Evolutionary conservation across 2,888 invertebrate genomes (phyloP).

Genomic region (Lasioglossum calceatum): DNA sequence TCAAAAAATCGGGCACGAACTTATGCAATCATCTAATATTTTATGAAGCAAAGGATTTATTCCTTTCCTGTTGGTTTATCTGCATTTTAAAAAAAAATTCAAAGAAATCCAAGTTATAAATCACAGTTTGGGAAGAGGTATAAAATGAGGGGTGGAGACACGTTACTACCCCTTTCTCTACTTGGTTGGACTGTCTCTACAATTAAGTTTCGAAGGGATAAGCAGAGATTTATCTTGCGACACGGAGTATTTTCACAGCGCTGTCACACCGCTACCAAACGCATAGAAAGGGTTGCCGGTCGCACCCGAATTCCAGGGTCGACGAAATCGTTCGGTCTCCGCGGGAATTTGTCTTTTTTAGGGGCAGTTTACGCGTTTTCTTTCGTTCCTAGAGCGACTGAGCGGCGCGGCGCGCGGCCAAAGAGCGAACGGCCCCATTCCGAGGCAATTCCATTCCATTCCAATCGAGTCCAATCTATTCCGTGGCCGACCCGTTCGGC

Average conservation of each 20-base stretch:
- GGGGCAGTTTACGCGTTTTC: conserved; percentile 22
- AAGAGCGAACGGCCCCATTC: conserved; percentile 70
- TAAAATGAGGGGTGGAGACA: too few species aligned
- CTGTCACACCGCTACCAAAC: not conserved
- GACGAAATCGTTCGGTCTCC: conserved; percentile 14
- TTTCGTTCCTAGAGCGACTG: conserved; percentile 29
- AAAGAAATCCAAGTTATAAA: too few species aligned
- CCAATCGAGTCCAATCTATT: conserved; percentile 59
- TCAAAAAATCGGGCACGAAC: too few species aligned
- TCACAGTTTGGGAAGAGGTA: too few species aligned
- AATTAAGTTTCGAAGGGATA: not conserved
- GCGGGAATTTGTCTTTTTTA: conserved; percentile 24
- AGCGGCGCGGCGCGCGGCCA: conserved; percentile 16
- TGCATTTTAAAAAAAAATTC: too few species aligned
- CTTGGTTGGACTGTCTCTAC: not conserved
- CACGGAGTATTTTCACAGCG: not conserved
- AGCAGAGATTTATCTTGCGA: not conserved
- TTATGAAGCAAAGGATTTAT: too few species aligned
- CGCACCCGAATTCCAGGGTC: conserved; percentile 29
- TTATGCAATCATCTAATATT: too few species aligned
- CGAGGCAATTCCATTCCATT: conserved; percentile 63
- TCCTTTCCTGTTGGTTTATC: too few species aligned
- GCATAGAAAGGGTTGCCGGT: not conserved
- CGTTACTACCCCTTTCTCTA: not conserved
- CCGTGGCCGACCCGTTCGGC: conserved; percentile 62